phyloP scores from a whole-genome alignment of 2,113 vertebrate species.

The Vulpes vulpes region DNA sequence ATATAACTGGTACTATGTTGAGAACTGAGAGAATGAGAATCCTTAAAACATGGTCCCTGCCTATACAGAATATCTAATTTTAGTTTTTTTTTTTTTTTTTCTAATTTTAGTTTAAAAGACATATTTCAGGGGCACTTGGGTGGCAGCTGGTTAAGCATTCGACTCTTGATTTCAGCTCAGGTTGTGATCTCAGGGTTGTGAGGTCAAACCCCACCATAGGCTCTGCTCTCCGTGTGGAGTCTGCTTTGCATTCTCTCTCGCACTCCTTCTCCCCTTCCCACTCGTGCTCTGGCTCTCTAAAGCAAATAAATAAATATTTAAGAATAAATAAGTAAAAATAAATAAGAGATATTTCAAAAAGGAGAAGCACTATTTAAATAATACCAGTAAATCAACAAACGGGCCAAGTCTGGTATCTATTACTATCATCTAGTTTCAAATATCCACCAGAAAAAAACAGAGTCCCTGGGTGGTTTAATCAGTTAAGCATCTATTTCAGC shows the following conservation, averaged over 20 bases:
- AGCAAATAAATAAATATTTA: background rate
- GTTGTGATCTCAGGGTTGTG: background rate
- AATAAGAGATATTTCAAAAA: background rate
- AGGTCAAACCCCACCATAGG: background rate
- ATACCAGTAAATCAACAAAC: slow-evolving; percentile 33
- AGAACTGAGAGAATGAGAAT: background rate
- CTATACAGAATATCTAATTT: slow-evolving; percentile 10
- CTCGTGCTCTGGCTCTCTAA: background rate
- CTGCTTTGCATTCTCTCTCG: background rate
- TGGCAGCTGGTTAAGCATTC: background rate
- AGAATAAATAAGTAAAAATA: background rate
- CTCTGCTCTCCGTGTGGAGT: background rate
- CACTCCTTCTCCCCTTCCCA: background rate
- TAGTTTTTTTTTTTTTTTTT: no score
- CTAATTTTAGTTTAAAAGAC: slow-evolving; percentile 33
- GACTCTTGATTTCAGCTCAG: background rate
- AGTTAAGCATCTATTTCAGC: background rate
- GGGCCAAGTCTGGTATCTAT: background rate
- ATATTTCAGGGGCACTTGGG: background rate
- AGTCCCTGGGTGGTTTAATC: background rate
- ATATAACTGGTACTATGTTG: background rate
- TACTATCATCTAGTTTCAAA: slow-evolving; percentile 20
- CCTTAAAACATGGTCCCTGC: background rate
- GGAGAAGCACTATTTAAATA: slow-evolving; percentile 2
- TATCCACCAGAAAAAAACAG: background rate